Conservation (phyloP, 2,888 invertebrate species). For the Conistra vaccinii region DNA sequence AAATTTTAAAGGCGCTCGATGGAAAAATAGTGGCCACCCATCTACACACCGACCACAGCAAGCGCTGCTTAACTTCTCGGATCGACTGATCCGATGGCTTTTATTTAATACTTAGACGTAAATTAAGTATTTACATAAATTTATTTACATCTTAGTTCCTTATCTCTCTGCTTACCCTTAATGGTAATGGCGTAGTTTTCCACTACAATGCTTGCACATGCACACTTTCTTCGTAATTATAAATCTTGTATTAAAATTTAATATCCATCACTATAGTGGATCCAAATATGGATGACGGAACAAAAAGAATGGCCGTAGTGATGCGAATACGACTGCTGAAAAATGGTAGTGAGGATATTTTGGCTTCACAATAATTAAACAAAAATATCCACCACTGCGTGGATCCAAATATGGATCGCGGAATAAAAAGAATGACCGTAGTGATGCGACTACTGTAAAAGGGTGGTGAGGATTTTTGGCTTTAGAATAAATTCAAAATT, state of each 20-base stretch:
- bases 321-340: constrained; percentile 48
- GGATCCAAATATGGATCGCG: constrained; percentile 47
- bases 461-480: no score
- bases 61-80: not conserved
- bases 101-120: not conserved
- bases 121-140: constrained; percentile 18
- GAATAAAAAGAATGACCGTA: constrained; percentile 44
- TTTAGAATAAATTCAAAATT: not conserved
- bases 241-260: constrained; percentile 58
- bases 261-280: constrained; percentile 26
- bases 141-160: not conserved
- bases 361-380: not conserved
- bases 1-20: not conserved
- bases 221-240: constrained; percentile 56
- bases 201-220: constrained; percentile 46
- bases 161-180: constrained; percentile 32
- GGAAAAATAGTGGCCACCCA: not conserved
- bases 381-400: no score
- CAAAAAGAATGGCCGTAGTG: constrained; percentile 51
- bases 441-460: constrained; percentile 45
- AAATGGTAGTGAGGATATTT: not conserved
- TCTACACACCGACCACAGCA: not conserved
- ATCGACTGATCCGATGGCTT: not conserved
- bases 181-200: constrained; percentile 47
- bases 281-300: constrained; percentile 51